These are phyloP conservation scores for Oeneis ivallda DNA, from an alignment of 2,888 invertebrate species.

Conservation along the genomic window DNA sequence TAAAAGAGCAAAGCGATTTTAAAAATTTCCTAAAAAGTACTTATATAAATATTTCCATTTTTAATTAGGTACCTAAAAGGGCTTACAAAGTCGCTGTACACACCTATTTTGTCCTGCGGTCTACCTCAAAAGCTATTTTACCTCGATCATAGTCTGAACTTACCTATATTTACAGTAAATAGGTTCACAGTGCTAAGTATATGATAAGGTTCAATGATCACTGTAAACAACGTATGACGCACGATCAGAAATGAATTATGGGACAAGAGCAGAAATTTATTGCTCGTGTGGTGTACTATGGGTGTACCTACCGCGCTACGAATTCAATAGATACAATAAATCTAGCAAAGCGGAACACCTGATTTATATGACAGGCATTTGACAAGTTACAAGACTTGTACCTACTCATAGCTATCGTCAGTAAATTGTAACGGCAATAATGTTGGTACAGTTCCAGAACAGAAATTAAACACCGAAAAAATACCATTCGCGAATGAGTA, in stretches of 20 bases:
- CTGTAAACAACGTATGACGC: slow-evolving; percentile 39
- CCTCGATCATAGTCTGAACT: too few species aligned
- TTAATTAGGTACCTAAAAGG: too few species aligned
- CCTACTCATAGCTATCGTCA: slow-evolving; percentile 10
- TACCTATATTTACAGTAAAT: neutral
- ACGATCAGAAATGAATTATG: slow-evolving; percentile 37
- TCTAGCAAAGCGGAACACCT: slow-evolving; percentile 34
- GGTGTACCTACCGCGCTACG: slow-evolving; percentile 3
- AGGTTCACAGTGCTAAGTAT: neutral
- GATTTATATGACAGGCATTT: slow-evolving; percentile 33
- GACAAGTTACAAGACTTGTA: slow-evolving; percentile 17
- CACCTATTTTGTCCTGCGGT: too few species aligned
- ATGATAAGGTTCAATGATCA: slow-evolving; percentile 29
- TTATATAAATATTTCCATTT: too few species aligned
- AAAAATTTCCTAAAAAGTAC: too few species aligned
- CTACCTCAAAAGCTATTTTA: too few species aligned
- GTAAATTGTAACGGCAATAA: neutral
- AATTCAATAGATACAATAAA: slow-evolving; percentile 32
- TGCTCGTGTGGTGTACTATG: slow-evolving; percentile 26
- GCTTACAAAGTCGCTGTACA: too few species aligned
- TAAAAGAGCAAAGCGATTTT: too few species aligned
- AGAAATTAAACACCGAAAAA: neutral
- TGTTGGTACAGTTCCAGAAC: neutral
- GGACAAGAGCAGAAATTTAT: slow-evolving; percentile 38
- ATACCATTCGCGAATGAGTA: neutral